Conservation (phyloP, 2,888 invertebrate genomes). For the Oscheius sp. region DNA sequence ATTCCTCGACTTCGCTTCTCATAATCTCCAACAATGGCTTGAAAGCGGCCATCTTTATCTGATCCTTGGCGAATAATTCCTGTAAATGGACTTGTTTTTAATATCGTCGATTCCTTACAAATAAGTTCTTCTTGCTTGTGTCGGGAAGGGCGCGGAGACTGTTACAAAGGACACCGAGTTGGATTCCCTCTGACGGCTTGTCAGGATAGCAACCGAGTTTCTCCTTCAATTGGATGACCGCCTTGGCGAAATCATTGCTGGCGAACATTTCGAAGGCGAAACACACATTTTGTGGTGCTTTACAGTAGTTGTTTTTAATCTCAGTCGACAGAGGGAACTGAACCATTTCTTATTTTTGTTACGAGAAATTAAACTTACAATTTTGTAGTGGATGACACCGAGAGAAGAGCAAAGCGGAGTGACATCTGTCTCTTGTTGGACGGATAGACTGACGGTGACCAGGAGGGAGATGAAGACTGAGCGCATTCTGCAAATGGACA, state of each 20-base stretch:
- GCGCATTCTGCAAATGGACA: neutral
- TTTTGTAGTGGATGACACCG: constrained; percentile 19
- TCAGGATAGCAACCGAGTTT: constrained; percentile 30
- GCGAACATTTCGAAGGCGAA: constrained; percentile 24
- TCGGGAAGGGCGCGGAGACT: constrained; percentile 18
- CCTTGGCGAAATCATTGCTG: constrained; percentile 22
- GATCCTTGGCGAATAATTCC: constrained; percentile 9
- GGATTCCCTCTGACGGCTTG: neutral
- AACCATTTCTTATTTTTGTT: neutral
- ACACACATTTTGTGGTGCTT: neutral
- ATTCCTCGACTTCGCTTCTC: neutral
- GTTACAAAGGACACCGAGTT: constrained; percentile 5
- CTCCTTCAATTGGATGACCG: constrained; percentile 16
- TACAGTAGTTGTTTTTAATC: constrained; percentile 14
- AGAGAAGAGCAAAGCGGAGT: neutral
- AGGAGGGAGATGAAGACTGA: constrained; percentile 6
- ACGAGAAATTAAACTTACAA: neutral
- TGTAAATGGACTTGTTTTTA: neutral
- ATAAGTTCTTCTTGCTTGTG: neutral
- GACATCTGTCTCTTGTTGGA: constrained; percentile 4
- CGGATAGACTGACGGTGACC: neutral
- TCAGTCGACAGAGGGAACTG: constrained; percentile 27
- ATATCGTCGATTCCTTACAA: neutral
- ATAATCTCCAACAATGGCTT: constrained; percentile 3
- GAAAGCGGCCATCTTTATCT: constrained; percentile 1